Evolutionary conservation across 1,140 invertebrate species (phyloP), one percentile per base, ranked within the genome.

Genomic region (Drosophila pachea): DNA sequence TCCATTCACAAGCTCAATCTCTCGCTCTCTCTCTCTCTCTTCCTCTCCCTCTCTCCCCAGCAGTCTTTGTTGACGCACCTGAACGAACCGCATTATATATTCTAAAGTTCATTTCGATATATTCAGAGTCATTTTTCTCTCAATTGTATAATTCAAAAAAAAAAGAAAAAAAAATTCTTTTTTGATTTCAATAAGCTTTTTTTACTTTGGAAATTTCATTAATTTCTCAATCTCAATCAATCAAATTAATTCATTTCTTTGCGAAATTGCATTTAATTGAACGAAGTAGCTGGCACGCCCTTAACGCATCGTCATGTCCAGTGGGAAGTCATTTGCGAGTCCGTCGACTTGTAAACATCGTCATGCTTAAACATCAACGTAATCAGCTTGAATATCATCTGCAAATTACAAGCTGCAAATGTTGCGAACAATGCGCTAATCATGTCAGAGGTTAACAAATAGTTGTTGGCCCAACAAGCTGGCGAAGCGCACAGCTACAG

Each of bases 381-480:
- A 74, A 74, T 71, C 65, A 58, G 38, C 50, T 68, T 63, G 36
- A 64, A 49, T 35, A 48, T 33, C 5, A 35, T 42, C 56, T 56
- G 29, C 11, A 38, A 63, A 53, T 68, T 59, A 64, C 66, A 68
- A 67, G 50, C 48, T 45, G 12, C 16, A 16, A 58, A 61, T 40
- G 35, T 71, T 58, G 45, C 33, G 32, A 62, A 59, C 68, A 68
- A 62, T 14, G 43, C 63, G 38, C 54, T 50, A 59, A 54, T 60
- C 64, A 72, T 62, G 68, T 72, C 68, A 72, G 52, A 74, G 72
- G 56, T 59, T 68, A 63, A 48, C 56, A 58, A 73, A 73, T n/a
- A 43, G 68, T 73, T 60, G 56, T 65, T 47, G 43, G 54, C 12
- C 49, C 36, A 38, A 54, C 22, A 35, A 60, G 12, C n/a, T 38